Evolutionary conservation across 1,140 invertebrate genomes (phyloP).

Genomic region (Hypsibius dujardini): DNA sequence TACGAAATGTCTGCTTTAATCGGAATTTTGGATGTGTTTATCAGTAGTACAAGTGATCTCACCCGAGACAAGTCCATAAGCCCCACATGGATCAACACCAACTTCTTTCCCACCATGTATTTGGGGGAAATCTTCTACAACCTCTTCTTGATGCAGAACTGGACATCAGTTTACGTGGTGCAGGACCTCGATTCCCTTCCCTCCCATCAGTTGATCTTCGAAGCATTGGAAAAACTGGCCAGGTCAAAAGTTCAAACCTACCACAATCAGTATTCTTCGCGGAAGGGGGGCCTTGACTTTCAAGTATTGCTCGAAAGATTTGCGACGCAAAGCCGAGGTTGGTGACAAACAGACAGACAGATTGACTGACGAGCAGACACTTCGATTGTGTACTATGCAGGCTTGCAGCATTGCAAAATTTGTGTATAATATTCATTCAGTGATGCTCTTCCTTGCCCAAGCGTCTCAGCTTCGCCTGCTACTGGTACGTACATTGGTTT

Average conservation of each 20-base stretch:
- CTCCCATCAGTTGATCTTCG: not conserved
- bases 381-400: not conserved
- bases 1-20: too few species aligned
- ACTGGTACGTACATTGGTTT: not conserved
- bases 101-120: not conserved
- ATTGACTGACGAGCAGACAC: not conserved
- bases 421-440: too few species aligned
- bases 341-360: not conserved
- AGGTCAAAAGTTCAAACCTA: not conserved
- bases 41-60: not conserved
- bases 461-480: not conserved
- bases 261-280: not conserved
- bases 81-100: conserved; percentile 5
- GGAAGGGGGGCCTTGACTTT: not conserved
- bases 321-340: not conserved
- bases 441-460: not conserved
- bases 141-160: not conserved
- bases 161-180: not conserved
- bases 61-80: not conserved
- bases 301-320: not conserved
- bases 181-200: not conserved
- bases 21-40: not conserved
- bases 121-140: not conserved
- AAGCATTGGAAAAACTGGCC: not conserved
- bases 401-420: too few species aligned